Evolutionary conservation across 2,888 invertebrate genomes (phyloP).

Genomic region (Drosophila phalerata): DNA sequence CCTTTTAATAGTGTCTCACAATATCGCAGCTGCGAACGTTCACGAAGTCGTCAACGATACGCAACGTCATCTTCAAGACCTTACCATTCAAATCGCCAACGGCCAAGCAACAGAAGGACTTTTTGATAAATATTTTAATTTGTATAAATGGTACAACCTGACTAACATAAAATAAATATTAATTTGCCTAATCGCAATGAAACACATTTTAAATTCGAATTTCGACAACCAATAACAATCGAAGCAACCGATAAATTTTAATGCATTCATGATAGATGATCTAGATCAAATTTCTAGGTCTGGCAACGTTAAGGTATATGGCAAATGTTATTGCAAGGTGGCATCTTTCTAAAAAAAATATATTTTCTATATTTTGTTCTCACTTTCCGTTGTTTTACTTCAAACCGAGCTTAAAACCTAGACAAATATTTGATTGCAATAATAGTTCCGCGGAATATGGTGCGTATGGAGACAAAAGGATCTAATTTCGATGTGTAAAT

Average conservation of each 20-base stretch:
- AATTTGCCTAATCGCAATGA: neutral
- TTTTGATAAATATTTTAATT: too few relatives aligned
- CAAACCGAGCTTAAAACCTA: neutral
- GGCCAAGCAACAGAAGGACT: too few relatives aligned
- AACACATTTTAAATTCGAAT: neutral
- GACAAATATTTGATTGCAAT: neutral
- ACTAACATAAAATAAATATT: neutral
- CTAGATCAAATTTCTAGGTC: too few relatives aligned
- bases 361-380: too few relatives aligned
- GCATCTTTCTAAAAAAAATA: too few relatives aligned
- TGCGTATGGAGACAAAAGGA: conserved; percentile 6
- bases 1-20: neutral
- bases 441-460: conserved; percentile 29
- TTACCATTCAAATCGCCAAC: too few relatives aligned
- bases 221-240: neutral
- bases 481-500: neutral
- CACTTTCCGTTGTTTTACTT: too few relatives aligned
- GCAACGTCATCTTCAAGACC: too few relatives aligned
- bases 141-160: too few relatives aligned
- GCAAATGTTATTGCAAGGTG: too few relatives aligned
- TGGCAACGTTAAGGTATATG: too few relatives aligned
- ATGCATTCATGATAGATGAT: too few relatives aligned
- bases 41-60: neutral
- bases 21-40: neutral
- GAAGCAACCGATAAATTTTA: neutral